phyloP scores from a whole-genome alignment of 2,113 vertebrate genomes.

The Mormoops blainvillei region DNA sequence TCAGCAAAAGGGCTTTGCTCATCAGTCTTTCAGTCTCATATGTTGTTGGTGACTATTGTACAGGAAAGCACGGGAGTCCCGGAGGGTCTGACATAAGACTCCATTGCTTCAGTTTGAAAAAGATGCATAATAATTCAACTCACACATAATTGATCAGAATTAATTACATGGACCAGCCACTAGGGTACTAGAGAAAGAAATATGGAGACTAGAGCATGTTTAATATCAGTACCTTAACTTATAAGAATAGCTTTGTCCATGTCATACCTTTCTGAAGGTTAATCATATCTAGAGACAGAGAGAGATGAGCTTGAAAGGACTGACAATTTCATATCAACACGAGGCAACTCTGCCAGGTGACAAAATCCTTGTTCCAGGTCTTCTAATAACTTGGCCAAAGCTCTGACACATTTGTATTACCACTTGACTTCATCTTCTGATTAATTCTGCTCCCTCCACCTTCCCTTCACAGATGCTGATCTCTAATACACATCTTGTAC shows the following conservation, averaged over 20 bases:
- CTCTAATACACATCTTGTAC: background rate
- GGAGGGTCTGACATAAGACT: background rate
- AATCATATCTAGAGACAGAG: background rate
- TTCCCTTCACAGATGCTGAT: background rate
- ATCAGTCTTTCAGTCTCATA: background rate
- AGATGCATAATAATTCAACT: background rate
- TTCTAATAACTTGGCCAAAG: background rate
- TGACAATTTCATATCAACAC: background rate
- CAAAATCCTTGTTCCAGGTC: background rate
- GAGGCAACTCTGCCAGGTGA: background rate
- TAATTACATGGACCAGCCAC: background rate
- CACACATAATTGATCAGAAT: background rate
- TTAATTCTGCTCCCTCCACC: background rate
- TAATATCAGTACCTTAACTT: background rate
- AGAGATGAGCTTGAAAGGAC: background rate
- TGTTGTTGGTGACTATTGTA: background rate
- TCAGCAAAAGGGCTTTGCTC: background rate
- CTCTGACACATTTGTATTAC: background rate
- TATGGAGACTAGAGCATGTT: background rate
- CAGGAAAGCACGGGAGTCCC: background rate
- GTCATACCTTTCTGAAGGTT: background rate
- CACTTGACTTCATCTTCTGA: background rate
- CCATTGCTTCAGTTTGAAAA: background rate
- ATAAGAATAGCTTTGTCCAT: background rate
- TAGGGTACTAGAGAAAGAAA: background rate